phyloP scores from a whole-genome alignment of 1,140 invertebrate species.

The Uloborus diversus region DNA sequence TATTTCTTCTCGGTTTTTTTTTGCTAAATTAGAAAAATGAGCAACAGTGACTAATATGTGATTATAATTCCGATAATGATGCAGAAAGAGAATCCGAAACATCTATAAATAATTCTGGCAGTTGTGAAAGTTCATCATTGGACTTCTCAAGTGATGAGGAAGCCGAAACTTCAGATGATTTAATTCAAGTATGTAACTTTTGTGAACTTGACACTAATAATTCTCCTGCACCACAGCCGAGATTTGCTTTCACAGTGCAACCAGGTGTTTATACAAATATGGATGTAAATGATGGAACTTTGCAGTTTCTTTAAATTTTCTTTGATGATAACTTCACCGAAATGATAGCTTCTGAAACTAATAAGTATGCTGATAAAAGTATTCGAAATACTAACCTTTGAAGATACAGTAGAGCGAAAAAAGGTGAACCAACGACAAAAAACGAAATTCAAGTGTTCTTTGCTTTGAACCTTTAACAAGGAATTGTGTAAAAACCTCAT shows the following conservation, averaged over 20 bases:
- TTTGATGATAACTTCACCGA: conserved; percentile 16
- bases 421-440: conserved; percentile 14
- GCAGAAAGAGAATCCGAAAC: conserved; percentile 3
- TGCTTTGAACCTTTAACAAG: neutral
- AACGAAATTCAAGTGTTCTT: neutral
- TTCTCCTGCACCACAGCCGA: neutral
- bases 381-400: neutral
- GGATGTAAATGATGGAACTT: conserved; percentile 5
- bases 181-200: conserved; percentile 10
- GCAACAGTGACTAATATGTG: neutral
- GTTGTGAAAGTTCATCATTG: conserved; percentile 2
- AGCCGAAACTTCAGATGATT: conserved; percentile 18
- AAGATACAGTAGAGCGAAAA: conserved; percentile 1
- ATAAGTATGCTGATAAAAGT: conserved; percentile 28
- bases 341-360: conserved; percentile 14
- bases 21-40: neutral
- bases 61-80: conserved; percentile 7
- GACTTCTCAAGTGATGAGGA: conserved; percentile 24
- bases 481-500: neutral
- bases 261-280: conserved; percentile 5
- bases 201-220: conserved; percentile 13
- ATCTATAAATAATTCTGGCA: conserved; percentile 26
- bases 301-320: conserved; percentile 18
- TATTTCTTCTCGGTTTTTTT: neutral
- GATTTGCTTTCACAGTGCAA: neutral